Percentiles rank a stretch among this genome's conserved stretches.
Conservation (phyloP, 2,888 invertebrate genomes). For the Sclerodermus sp. region DNA sequence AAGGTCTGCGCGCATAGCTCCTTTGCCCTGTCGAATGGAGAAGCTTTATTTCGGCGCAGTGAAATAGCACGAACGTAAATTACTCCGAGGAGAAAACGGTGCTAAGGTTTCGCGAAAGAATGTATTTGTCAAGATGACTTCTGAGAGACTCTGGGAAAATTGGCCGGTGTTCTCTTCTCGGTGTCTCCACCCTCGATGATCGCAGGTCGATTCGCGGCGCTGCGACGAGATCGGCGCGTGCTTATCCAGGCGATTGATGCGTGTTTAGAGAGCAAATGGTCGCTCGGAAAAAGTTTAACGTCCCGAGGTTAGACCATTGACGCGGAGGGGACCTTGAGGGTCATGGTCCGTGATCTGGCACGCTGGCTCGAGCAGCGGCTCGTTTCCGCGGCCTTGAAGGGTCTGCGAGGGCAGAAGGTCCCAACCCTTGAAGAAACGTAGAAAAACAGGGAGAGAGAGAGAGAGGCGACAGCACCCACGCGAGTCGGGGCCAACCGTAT, state of each 20-base stretch:
- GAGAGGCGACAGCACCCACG: slow-evolving; percentile 16
- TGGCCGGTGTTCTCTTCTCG: no score
- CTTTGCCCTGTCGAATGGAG: background rate
- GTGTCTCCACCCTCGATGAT: no score
- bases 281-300: no score
- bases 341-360: slow-evolving; percentile 21
- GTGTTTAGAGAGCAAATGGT: no score
- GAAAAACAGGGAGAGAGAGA: slow-evolving; percentile 4
- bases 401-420: slow-evolving; percentile 32
- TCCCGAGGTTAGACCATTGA: no score
- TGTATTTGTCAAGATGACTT: no score
- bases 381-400: slow-evolving; percentile 22
- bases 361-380: slow-evolving; percentile 19
- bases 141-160: no score
- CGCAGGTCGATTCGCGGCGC: no score
- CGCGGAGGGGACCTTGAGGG: no score
- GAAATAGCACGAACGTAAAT: background rate
- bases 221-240: no score
- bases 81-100: background rate
- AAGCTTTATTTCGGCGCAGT: background rate
- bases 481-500: slow-evolving; percentile 1
- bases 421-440: slow-evolving; percentile 27
- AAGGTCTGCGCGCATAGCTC: slow-evolving; percentile 24
- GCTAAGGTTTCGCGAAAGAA: no score
- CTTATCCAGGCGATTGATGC: no score